Evolutionary conservation across 2,888 invertebrate genomes (phyloP).

Genomic region (Poecilus cupreus): DNA sequence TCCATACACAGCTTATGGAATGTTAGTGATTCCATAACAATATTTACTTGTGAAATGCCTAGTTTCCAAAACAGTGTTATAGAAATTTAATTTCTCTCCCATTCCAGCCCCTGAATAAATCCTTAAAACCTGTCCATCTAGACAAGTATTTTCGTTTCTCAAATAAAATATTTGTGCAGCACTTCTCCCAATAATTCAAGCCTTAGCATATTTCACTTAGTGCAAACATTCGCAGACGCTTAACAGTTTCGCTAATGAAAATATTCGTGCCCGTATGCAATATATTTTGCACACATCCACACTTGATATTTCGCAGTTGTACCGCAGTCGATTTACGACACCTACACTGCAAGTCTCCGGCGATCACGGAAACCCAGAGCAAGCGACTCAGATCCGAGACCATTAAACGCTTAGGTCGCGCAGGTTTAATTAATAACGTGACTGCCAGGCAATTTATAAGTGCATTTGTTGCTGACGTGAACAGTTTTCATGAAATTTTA

Average conservation of each 20-base stretch:
- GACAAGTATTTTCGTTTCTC: too few relatives aligned
- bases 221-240: neutral
- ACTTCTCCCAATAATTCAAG: neutral
- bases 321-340: constrained; percentile 15
- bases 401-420: constrained; percentile 30
- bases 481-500: neutral
- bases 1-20: too few relatives aligned
- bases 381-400: neutral
- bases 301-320: constrained; percentile 21
- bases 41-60: too few relatives aligned
- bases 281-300: constrained; percentile 9
- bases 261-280: constrained; percentile 25
- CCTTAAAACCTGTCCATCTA: too few relatives aligned
- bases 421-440: constrained; percentile 30
- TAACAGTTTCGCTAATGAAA: constrained; percentile 16
- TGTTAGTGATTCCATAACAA: too few relatives aligned
- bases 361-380: constrained; percentile 4
- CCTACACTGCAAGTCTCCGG: neutral
- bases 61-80: too few relatives aligned
- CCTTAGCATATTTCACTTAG: neutral
- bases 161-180: neutral
- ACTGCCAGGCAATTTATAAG: neutral
- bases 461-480: neutral
- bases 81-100: too few relatives aligned
- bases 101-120: too few relatives aligned